A percentile compares a stretch with the other conserved stretches of the same genome.
Conservation (phyloP, 2,113 vertebrate genomes). For the Hemichromis elongatus region DNA sequence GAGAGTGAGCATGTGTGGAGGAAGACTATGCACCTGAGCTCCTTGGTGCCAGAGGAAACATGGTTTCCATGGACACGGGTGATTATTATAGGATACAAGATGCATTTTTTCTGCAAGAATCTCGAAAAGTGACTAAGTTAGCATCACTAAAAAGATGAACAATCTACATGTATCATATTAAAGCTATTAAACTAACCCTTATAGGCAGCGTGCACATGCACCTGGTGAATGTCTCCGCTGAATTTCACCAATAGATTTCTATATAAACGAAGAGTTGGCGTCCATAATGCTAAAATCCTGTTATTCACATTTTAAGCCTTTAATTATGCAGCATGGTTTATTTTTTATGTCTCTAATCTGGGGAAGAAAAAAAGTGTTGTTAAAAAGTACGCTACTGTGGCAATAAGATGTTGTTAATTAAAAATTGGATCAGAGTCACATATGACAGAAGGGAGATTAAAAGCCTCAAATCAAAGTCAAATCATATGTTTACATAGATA, state of each 20-base stretch:
- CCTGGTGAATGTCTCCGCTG: background rate
- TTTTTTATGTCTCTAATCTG: background rate
- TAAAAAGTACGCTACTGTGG: background rate
- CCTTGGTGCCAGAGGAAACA: conserved; percentile 40
- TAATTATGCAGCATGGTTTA: background rate
- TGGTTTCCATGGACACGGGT: conserved; percentile 54
- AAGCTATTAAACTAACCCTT: background rate
- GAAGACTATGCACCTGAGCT: conserved; percentile 53
- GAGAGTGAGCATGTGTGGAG: conserved; percentile 15
- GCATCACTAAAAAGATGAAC: background rate
- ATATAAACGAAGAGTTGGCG: background rate
- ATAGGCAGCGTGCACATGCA: background rate
- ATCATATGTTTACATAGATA: background rate
- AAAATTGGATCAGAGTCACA: background rate
- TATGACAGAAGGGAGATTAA: conserved; percentile 31
- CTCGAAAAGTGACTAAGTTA: background rate
- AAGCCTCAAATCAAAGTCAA: conserved; percentile 7
- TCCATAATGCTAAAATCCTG: background rate
- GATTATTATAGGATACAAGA: conserved; percentile 51
- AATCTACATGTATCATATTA: background rate
- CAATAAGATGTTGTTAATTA: background rate
- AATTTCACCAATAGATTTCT: background rate
- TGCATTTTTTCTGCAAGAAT: background rate
- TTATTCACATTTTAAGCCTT: background rate
- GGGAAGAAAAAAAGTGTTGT: background rate